Base-by-base conservation (phyloP, 2,888 invertebrate species). In the Ommatoiulus sabulosus region DNA sequence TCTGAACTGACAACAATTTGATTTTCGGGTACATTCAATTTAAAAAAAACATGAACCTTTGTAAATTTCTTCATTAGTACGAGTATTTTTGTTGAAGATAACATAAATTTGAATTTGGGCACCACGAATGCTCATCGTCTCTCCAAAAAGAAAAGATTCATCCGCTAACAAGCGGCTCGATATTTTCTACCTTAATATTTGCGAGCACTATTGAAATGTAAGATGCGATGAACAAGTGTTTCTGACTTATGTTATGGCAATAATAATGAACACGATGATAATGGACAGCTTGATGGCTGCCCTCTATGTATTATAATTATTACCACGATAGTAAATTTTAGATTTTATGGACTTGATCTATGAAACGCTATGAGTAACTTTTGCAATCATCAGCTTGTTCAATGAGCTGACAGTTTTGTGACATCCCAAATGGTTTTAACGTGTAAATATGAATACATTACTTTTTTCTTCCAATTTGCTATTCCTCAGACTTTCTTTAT, bases 241-340 rank as follows among this genome's bases (percentile, higher is more conserved):
- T 57, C 12, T 24, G 72, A 72, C 8, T 72, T 72, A 24, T 72
- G 72, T 24, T 72, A 72, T 72, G 72, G 72, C 72, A 72, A 72
- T 72, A 72, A 72, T 72, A 72, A 24, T 10, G 72, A n/a, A 24
- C 72, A 72, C 10, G 72, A 72, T 72, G 10, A 20, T 24, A 8
- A n/a, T 24, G 24, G 24, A 24, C 72, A 72, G 24, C 24, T 72
- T 72, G 24, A 72, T 63, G 63, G 20, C 72, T 72, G 72, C 10
- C 72, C 24, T 72, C 72, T 72, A n/a, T 72, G 72, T 72, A 72
- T 72, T 72, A 72, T 72, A 72, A 72, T 72, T 72, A 72, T 72
- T 72, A 72, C 72, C 72, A 72, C 72, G 72, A 72, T 72, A 72
- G 72, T 72, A 72, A 72, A 72, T 72, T 72, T 72, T 72, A 72